Evolutionary conservation across 2,113 vertebrate species (phyloP).

Genomic region (Stictonetta naevosa): DNA sequence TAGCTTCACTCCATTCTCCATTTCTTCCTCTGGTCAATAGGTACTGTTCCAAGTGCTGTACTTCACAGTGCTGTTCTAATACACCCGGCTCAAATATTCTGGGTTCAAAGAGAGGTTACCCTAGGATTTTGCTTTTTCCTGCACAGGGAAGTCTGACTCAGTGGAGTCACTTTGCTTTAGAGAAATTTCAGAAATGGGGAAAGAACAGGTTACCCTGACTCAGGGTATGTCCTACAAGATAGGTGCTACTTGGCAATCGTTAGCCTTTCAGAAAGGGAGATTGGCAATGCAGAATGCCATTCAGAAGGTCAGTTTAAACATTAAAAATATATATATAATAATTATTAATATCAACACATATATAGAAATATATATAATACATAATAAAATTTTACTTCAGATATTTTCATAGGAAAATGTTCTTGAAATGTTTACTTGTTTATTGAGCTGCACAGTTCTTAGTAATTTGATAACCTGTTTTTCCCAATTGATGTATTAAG

Average conservation of each 20-base stretch:
- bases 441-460: slow-evolving; percentile 44
- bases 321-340: background rate
- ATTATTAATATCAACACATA: background rate
- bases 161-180: background rate
- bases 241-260: background rate
- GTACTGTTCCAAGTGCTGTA: background rate
- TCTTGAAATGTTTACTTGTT: slow-evolving; percentile 50
- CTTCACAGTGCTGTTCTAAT: background rate
- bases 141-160: background rate
- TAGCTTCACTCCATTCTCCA: background rate
- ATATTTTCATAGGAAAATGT: slow-evolving; percentile 5
- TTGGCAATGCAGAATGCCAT: background rate
- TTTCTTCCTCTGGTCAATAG: background rate
- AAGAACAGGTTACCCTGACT: background rate
- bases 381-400: background rate
- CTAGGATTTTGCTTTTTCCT: background rate
- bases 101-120: background rate
- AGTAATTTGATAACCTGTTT: slow-evolving; percentile 48
- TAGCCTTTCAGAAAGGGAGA: background rate
- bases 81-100: background rate
- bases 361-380: background rate
- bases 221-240: background rate
- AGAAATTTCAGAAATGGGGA: background rate
- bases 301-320: background rate
- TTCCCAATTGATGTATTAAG: slow-evolving; percentile 43